Percentiles rank a stretch among this genome's conserved stretches.
These are phyloP conservation scores for Danaus plexippus DNA, from an alignment of 1,140 invertebrate genomes.

Conservation along the genomic window DNA sequence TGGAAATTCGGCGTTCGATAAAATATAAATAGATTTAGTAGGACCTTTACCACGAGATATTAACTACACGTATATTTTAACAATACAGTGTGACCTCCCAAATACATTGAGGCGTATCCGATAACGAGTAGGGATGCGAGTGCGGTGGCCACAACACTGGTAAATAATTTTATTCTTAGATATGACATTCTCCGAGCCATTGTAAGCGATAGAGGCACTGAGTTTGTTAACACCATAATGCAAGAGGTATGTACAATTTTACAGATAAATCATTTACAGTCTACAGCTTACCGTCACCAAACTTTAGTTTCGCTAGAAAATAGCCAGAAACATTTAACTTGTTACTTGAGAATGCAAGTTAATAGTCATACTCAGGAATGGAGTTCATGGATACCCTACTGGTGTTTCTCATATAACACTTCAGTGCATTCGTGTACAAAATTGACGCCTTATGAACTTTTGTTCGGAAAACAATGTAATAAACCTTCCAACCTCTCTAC, in stretches of 20 bases:
- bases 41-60: too few relatives aligned
- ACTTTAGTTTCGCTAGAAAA: conserved; percentile 13
- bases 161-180: too few relatives aligned
- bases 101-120: too few relatives aligned
- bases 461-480: conserved; percentile 1
- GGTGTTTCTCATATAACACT: conserved; percentile 18
- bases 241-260: conserved; percentile 11
- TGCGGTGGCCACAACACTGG: too few relatives aligned
- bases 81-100: too few relatives aligned
- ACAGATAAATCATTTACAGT: conserved; percentile 10
- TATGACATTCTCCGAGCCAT: too few relatives aligned
- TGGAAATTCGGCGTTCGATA: too few relatives aligned
- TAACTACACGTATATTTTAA: too few relatives aligned
- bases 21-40: too few relatives aligned
- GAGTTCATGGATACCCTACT: conserved; percentile 16
- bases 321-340: conserved; percentile 8
- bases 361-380: conserved; percentile 10
- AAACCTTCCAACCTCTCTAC: conserved; percentile 1
- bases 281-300: conserved; percentile 12
- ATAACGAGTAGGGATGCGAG: too few relatives aligned
- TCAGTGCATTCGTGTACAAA: conserved; percentile 7
- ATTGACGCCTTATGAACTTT: conserved; percentile 11
- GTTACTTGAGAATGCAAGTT: conserved; percentile 16
- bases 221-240: conserved; percentile 16
- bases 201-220: conserved; percentile 17